These are phyloP conservation scores for Mobula hypostoma DNA, from an alignment of 2,113 vertebrate species.

Conservation along the genomic window DNA sequence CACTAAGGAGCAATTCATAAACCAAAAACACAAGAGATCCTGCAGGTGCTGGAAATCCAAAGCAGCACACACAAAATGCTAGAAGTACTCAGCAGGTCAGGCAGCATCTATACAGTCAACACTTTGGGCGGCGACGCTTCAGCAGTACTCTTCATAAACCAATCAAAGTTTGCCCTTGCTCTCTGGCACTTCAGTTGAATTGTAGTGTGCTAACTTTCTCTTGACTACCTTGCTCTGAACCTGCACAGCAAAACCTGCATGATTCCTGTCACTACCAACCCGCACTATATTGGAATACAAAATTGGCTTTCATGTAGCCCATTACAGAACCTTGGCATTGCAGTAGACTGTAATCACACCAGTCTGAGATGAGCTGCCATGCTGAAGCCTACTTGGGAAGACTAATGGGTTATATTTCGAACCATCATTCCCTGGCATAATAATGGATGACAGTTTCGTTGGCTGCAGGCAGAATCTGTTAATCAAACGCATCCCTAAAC, in stretches of 20 bases:
- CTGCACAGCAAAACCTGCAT: not conserved
- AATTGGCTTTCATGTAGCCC: not conserved
- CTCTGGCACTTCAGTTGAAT: not conserved
- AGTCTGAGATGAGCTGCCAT: not conserved
- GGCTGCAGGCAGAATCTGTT: constrained; percentile 26
- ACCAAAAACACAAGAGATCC: not conserved
- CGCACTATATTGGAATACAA: not conserved
- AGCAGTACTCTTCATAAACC: not conserved
- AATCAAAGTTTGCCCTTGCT: not conserved
- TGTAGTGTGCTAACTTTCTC: not conserved
- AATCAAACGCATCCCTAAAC: constrained; percentile 21
- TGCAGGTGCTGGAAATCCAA: no score
- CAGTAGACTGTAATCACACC: constrained; percentile 3
- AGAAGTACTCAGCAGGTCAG: no score
- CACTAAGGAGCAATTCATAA: not conserved
- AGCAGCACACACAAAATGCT: no score
- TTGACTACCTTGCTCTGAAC: not conserved
- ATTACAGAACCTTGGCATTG: not conserved
- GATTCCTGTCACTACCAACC: not conserved
- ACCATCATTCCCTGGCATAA: constrained; percentile 31
- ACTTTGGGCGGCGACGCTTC: no score
- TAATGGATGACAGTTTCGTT: constrained; percentile 8
- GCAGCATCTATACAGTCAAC: no score
- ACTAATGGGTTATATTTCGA: constrained; percentile 20
- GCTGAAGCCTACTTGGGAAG: not conserved